A percentile compares a stretch with the other conserved stretches of the same genome.
These are phyloP conservation scores for Hesperia comma DNA, from an alignment of 2,888 invertebrate species.

Conservation along the genomic window DNA sequence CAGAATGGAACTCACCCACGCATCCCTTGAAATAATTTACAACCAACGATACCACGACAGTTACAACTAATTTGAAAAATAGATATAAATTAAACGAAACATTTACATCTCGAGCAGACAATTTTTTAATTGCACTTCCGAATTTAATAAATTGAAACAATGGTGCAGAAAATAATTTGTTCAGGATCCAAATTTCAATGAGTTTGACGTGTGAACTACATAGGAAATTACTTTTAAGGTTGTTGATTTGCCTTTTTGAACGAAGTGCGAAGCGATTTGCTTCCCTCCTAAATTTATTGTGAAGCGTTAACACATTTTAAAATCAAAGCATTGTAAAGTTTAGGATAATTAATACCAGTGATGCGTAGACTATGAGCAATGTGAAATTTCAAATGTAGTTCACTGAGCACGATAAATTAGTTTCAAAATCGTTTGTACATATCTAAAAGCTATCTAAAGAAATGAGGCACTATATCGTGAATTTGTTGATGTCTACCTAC, in stretches of 20 bases:
- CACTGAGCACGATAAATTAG: slow-evolving; percentile 4
- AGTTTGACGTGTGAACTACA: background rate
- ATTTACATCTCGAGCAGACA: slow-evolving; percentile 57
- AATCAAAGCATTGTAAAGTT: too few relatives aligned
- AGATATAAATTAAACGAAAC: slow-evolving; percentile 48
- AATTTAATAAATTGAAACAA: slow-evolving; percentile 15
- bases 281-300: too few relatives aligned
- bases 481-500: slow-evolving; percentile 29
- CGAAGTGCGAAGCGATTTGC: too few relatives aligned
- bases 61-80: slow-evolving; percentile 41
- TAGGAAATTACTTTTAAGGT: background rate
- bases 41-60: slow-evolving; percentile 42
- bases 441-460: slow-evolving; percentile 25
- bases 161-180: slow-evolving; percentile 4
- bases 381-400: slow-evolving; percentile 1
- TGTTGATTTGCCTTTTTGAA: too few relatives aligned
- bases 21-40: slow-evolving; percentile 45
- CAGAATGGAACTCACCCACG: slow-evolving; percentile 66
- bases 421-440: slow-evolving; percentile 14
- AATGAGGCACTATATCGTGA: slow-evolving; percentile 29
- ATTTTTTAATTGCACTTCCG: slow-evolving; percentile 64
- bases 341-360: too few relatives aligned
- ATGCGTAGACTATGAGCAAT: too few relatives aligned
- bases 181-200: slow-evolving; percentile 38
- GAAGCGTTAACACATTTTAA: too few relatives aligned